Evolutionary conservation across 2,888 invertebrate species (phyloP).

Genomic region (Teleiodes luculella): DNA sequence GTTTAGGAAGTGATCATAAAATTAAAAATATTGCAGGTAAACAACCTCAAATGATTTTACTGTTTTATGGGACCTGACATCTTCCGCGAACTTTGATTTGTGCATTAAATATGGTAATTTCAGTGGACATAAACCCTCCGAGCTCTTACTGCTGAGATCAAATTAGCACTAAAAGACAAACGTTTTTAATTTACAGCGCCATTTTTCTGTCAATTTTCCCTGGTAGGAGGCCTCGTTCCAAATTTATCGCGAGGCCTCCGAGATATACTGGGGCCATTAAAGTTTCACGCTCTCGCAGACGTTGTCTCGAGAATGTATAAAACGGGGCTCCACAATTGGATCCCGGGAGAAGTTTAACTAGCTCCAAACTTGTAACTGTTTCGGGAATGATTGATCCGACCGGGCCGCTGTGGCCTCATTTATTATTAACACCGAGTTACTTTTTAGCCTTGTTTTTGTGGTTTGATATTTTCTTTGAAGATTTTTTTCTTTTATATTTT

Average conservation of each 20-base stretch:
- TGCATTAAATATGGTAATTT: slow-evolving; percentile 6
- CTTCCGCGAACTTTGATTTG: background rate
- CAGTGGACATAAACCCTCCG: slow-evolving; percentile 1
- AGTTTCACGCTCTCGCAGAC: slow-evolving; percentile 46
- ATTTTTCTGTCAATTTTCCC: slow-evolving; percentile 33
- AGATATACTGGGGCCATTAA: slow-evolving; percentile 50
- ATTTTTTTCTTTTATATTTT: background rate
- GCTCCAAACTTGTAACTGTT: slow-evolving; percentile 41
- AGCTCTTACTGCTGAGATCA: slow-evolving; percentile 10
- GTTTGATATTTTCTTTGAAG: slow-evolving; percentile 1
- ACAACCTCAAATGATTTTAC: background rate
- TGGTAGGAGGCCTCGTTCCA: slow-evolving; percentile 34
- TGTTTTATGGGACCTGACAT: background rate
- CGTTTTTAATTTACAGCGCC: slow-evolving; percentile 36
- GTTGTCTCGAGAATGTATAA: slow-evolving; percentile 37
- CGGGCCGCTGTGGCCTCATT: slow-evolving; percentile 11
- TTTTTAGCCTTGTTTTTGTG: slow-evolving; percentile 5
- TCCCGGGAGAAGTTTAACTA: slow-evolving; percentile 42
- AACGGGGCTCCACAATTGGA: slow-evolving; percentile 43
- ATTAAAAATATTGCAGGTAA: background rate
- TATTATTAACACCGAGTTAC: slow-evolving; percentile 7
- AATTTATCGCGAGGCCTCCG: slow-evolving; percentile 44
- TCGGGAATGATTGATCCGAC: slow-evolving; percentile 39
- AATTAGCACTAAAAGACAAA: slow-evolving; percentile 23
- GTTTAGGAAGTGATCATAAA: background rate